Evolutionary conservation across 2,888 invertebrate genomes (phyloP).

Genomic region (Brenthis ino): DNA sequence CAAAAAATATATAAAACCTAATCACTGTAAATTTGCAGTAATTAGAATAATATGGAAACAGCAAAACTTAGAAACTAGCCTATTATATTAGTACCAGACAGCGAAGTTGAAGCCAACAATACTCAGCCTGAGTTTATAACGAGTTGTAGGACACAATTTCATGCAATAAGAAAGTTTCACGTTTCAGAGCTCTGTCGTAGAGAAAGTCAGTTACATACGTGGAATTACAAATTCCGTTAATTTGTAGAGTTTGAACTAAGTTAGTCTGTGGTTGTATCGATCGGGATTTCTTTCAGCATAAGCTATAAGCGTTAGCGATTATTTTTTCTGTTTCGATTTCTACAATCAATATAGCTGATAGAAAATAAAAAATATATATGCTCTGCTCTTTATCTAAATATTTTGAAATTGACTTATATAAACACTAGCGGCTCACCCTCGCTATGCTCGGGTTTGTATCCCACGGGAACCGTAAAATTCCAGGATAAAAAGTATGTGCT

Average conservation of each 20-base stretch:
- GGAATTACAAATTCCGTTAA: slow-evolving; percentile 39
- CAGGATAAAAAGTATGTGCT: too few species aligned
- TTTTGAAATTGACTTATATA: too few species aligned
- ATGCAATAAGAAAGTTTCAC: slow-evolving; percentile 16
- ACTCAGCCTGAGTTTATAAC: slow-evolving; percentile 1
- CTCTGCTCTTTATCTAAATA: too few species aligned
- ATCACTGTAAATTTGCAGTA: too few species aligned
- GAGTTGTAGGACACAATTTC: slow-evolving; percentile 2
- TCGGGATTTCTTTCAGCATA: background rate
- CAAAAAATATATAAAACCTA: too few species aligned
- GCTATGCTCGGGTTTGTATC: too few species aligned
- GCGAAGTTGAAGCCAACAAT: background rate
- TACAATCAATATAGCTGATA: background rate
- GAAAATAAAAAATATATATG: too few species aligned
- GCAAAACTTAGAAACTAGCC: too few species aligned
- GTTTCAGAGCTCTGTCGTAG: slow-evolving; percentile 22
- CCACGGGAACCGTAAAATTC: too few species aligned
- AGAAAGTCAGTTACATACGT: slow-evolving; percentile 28
- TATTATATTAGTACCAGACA: background rate
- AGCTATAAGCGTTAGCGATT: slow-evolving; percentile 3
- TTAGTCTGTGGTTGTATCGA: slow-evolving; percentile 24
- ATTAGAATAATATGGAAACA: too few species aligned
- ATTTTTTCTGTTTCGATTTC: background rate
- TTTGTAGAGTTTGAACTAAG: slow-evolving; percentile 37
- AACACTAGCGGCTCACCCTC: too few species aligned